Base-by-base conservation (phyloP, 2,888 invertebrate genomes). In the Melitaea athalia region DNA sequence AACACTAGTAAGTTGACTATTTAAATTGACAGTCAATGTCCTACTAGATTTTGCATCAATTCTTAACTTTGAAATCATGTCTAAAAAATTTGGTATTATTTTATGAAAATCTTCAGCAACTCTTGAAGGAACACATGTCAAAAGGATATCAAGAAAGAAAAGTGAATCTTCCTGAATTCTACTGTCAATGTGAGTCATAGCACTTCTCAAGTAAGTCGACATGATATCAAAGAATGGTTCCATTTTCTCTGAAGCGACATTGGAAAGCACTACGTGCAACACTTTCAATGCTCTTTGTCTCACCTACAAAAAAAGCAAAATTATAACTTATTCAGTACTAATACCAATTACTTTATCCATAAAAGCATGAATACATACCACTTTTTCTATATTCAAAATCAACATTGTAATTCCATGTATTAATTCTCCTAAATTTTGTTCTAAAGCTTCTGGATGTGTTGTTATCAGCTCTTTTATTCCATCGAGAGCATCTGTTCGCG, bases 131-230 rank as follows among this genome's bases (percentile, higher is more conserved):
- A 95, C 93, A 76, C 95, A 93, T 52, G 94, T 90, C 14, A 97
- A 85, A n/a, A 98, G 91, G 53, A 95, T 92, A 80, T 98, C 98
- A 17, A 98, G 88, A 74, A 98, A 94, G 0, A 95, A 82, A 0
- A 98, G 89, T 0, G 98, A 96, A 85, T 98, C 98, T 81, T 97
- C 96, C 81, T 97, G 97, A 72, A 98, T 95, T 62, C 94, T 92
- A 12, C 93, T 94, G 81, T 96, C 95, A 69, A 98, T 96, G 79
- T 98, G 97, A 0, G 98, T 98, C 97, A 98, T 97, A 0, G 97
- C 96, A 89, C 98, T 98, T 64, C 96, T 94, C 59, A 98, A 85
- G 84, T 97, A 97, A 0, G 97, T 96, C 24, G 96, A 95, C 70
- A 98, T 88, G 7, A 96, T 93, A 71, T 95, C 94, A 81, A 96